phyloP scores from a whole-genome alignment of 2,888 invertebrate species.

The Nephrotoma guestfalica region DNA sequence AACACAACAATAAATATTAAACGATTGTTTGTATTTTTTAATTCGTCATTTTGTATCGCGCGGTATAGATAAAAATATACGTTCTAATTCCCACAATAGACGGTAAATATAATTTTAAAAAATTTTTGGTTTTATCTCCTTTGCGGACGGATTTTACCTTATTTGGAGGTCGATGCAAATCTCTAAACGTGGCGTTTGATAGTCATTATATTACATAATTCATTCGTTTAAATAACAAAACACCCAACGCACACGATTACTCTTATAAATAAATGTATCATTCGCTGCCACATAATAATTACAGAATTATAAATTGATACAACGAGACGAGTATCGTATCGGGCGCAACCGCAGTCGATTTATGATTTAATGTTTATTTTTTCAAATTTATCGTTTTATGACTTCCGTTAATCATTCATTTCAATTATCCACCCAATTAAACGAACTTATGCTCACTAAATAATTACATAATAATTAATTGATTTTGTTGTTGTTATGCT shows the following conservation, averaged over 20 bases:
- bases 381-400: not conserved
- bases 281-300: not conserved
- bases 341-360: not conserved
- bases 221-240: not conserved
- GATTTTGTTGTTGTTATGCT: not conserved
- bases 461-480: not conserved
- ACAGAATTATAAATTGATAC: not conserved
- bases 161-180: not conserved
- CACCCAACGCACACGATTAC: not conserved
- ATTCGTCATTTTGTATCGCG: not conserved
- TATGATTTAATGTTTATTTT: not conserved
- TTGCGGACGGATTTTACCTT: not conserved
- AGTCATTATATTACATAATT: not conserved
- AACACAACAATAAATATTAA: not conserved
- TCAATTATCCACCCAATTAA: not conserved
- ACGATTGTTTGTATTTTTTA: not conserved
- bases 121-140: not conserved
- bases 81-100: not conserved
- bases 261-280: not conserved
- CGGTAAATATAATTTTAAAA: not conserved
- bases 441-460: not conserved
- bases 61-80: not conserved
- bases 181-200: not conserved
- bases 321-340: not conserved
- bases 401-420: not conserved